Evolutionary conservation across 2,797 vertebrate genomes (phyloP), one percentile per base, ranked within the genome.

Genomic region (Philypnodon macrostomus): DNA sequence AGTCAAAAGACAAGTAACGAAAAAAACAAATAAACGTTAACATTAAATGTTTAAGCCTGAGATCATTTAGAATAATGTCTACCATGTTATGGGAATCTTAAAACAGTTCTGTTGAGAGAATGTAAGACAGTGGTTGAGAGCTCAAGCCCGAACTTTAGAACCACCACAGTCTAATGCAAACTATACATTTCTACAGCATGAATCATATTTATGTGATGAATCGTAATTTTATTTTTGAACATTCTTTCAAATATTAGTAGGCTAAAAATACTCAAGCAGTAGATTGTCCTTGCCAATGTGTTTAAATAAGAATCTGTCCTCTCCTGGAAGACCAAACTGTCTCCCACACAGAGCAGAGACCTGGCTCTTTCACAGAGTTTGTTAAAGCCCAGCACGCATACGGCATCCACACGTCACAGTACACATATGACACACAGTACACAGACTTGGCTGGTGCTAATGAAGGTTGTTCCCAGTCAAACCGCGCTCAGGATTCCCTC

Each of bases 401-500:
- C 53, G 49, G 46, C 26, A 21, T 1, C 39, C 18, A 48, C 24
- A 47, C 44, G n/a, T n/a, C n/a, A 48, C 26, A 45, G 15, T 40
- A 32, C 36, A 40, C 23, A 30, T 29, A 36, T 23, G 38, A 29
- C 27, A 55, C 30, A 47, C 40, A n/a, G n/a, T n/a, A 45, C 4
- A 39, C 19, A 54, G 19, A 35, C 9, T 2, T 0, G 14, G 45
- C 63, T 55, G 38, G n/a, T 9, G 66, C 69, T 77, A 79, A 82
- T 81, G 73, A 80, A 72, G 79, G 85, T 75, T 79, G 73, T 79
- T 82, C 63, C 79, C 70, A 60, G 70, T 78, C 59, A 72, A 47
- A 61, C 26, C 53, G 47, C 32, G 44, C 56, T 60, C 71, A 77
- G 82, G 84, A 80, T 84, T 83, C 81, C 81, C 81, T 74, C 61